Conservation (phyloP, 2,888 invertebrate species). For the Eretmocerus hayati region DNA sequence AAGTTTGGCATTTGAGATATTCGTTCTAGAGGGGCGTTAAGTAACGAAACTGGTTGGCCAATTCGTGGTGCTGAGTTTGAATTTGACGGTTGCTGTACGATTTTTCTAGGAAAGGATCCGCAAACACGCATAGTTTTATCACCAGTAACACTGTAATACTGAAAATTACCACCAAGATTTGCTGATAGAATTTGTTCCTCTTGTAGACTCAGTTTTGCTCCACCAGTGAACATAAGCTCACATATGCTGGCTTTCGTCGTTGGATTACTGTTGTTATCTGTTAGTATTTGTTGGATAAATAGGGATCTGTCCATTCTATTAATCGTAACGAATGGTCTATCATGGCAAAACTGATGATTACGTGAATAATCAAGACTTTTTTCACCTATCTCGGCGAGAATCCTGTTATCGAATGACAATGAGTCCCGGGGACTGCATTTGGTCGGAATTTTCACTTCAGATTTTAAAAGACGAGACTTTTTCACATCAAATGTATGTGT, state of each 20-base stretch:
- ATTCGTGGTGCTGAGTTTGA: no score
- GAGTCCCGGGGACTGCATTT: no score
- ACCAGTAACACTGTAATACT: conserved; percentile 80
- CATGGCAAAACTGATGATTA: no score
- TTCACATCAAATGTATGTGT: no score
- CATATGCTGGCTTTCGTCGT: conserved; percentile 84
- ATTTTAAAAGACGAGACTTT: no score
- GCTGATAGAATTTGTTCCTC: conserved; percentile 90
- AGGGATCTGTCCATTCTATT: no score
- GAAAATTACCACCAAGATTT: conserved; percentile 80
- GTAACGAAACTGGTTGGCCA: conserved; percentile 40
- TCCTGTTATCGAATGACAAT: no score
- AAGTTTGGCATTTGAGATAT: conserved; percentile 20
- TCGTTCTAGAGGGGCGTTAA: conserved; percentile 52
- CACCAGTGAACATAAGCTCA: conserved; percentile 89
- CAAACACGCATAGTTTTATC: conserved; percentile 71
- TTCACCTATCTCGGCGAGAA: no score
- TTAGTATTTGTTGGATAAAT: conserved; percentile 75
- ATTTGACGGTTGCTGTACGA: conserved; percentile 54
- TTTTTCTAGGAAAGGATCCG: conserved; percentile 70
- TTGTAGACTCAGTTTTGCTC: conserved; percentile 79
- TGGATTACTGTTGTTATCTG: conserved; percentile 66
- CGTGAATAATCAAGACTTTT: no score
- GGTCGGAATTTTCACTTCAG: no score
- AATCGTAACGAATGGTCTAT: no score